phyloP scores from a whole-genome alignment of 1,140 invertebrate species.

The Meloidogyne exigua region DNA sequence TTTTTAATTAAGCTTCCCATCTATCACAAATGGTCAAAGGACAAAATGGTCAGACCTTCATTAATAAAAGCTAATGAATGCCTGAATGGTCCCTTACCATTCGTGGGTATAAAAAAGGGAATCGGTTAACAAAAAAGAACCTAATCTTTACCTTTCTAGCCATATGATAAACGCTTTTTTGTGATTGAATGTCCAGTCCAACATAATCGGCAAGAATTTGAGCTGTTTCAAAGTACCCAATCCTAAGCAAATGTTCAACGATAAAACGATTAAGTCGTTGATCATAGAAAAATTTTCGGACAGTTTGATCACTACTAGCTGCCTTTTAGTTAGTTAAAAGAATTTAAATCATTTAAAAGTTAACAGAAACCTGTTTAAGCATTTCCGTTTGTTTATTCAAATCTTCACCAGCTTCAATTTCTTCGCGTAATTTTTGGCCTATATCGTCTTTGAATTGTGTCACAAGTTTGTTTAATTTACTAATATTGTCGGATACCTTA shows the following conservation, averaged over 20 bases:
- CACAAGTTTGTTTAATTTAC: slow-evolving; percentile 28
- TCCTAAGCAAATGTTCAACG: slow-evolving; percentile 84
- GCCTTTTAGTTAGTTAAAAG: slow-evolving; percentile 26
- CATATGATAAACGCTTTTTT: slow-evolving; percentile 85
- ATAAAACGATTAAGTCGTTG: slow-evolving; percentile 87
- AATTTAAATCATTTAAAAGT: not conserved
- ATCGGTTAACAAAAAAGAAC: too few relatives aligned
- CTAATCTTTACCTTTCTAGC: slow-evolving; percentile 72
- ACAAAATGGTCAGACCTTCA: too few relatives aligned
- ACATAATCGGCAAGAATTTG: slow-evolving; percentile 77
- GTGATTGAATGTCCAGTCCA: slow-evolving; percentile 79
- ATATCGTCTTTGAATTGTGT: slow-evolving; percentile 65
- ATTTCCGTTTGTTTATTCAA: slow-evolving; percentile 88
- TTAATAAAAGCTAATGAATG: too few relatives aligned
- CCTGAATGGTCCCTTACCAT: too few relatives aligned
- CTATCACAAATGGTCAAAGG: too few relatives aligned
- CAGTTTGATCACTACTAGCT: slow-evolving; percentile 54
- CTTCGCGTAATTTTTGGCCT: slow-evolving; percentile 87
- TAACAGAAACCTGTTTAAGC: slow-evolving; percentile 71
- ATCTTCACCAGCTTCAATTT: slow-evolving; percentile 79
- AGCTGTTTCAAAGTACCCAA: slow-evolving; percentile 91
- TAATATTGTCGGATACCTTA: slow-evolving; percentile 34
- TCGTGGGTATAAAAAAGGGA: too few relatives aligned
- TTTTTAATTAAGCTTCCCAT: too few relatives aligned
- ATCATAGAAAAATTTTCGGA: slow-evolving; percentile 73